Evolutionary conservation across 2,113 vertebrate species (phyloP), one percentile per base, ranked within the genome.

Genomic region (Passer montanus): DNA sequence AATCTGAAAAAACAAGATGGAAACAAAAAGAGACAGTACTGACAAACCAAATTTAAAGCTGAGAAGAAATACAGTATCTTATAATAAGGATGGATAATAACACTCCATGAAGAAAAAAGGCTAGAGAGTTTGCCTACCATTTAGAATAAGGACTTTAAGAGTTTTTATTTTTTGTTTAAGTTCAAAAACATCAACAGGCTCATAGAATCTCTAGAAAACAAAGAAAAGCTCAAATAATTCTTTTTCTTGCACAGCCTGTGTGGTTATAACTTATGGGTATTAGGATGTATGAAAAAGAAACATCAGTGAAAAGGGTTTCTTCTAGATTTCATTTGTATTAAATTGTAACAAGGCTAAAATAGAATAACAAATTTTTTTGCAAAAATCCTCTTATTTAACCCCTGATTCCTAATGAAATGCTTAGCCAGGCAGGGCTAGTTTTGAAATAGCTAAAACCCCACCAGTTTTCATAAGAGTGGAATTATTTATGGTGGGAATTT

Each of bases 61-160:
- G 66, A 88, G 87, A 96, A 97, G 91, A 94, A 97, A 75, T 58
- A 56, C 82, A 78, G 49, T 66, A 22, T 84, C 75, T 53, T 63
- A 8, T 47, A 15, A 73, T 21, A 63, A 72, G 52, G 62, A 80
- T 72, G 93, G 92, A 95, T 95, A 74, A 74, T 68, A 91, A 86
- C 82, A n/a, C 49, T 92, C 58, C 88, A 73, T 60, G n/a, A 84
- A 80, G 79, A 85, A 87, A 90, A 89, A 70, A 87, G 53, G 63
- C 82, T 95, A 90, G 84, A 73, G 63, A 60, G 60, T 90, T 87
- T 77, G 74, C 78, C 80, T 83, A n/a, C 37, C 44, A 46, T 66
- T 67, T 95, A 97, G 94, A 92, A 69, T 84, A 93, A 96, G 87
- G 70, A 95, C 70, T 96, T 89, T 30, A 88, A 95, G 66, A 88